Base-by-base conservation (phyloP, 2,113 vertebrate species). In the Beaufortia kweichowensis region DNA sequence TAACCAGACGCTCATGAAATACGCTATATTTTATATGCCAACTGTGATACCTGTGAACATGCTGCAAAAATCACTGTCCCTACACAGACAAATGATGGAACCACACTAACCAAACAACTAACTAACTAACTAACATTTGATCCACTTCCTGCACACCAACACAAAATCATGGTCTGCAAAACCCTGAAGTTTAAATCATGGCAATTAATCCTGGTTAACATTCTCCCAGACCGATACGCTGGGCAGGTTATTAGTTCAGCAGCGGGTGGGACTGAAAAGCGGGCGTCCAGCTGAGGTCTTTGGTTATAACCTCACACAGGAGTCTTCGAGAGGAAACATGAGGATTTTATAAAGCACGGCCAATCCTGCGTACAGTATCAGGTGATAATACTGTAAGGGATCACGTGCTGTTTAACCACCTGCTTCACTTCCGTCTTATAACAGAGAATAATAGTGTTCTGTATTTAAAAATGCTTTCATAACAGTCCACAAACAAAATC, bases 241-340 rank as follows among this genome's bases (percentile, higher is more conserved):
- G 55, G 84, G 86, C 81, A 81, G 87, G 85, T 89, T 85, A 90
- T 90, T 91, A 88, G 85, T 88, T 83, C 48, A 88, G 87, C 89
- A 89, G 87, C 61, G 17, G 84, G 88, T 46, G 85, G 80, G 85
- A 87, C 86, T 86, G 83, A 89, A 79, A 84, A 85, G 81, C 50
- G 61, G 67, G 50, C 79, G 82, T 85, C 79, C 85, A 74, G 82
- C 71, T 65, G 78, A 77, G 82, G 76, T 78, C 82, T 79, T 67
- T 33, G 82, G 81, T 79, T 84, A 83, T 81, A 83, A 87, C 84
- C 85, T 89, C 85, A 77, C 83, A 80, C 21, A 57, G 63, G 83
- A 78, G 84, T 86, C 82, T 84, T 76, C 66, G 76, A 74, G 84
- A 75, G 79, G 35, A 33, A 69, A 26, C 19, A 21, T 53, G 12